phyloP scores from a whole-genome alignment of 2,888 invertebrate species.

The Neuroscelio doddi region DNA sequence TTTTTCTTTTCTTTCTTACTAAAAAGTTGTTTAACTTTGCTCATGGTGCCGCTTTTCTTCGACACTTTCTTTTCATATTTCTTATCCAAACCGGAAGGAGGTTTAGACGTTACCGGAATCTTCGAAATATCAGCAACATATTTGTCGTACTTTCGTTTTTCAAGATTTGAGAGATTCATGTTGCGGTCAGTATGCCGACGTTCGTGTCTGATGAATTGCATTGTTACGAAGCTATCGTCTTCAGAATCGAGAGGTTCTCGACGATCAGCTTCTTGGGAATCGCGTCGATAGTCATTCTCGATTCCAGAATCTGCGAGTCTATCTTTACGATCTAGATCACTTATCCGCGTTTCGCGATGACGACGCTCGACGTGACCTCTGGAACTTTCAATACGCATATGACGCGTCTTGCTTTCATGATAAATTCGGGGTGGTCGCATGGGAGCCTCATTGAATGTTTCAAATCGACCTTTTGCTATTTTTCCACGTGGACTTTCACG shows the following conservation, averaged over 20 bases:
- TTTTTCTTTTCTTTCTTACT: conserved; percentile 81
- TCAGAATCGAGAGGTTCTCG: conserved; percentile 75
- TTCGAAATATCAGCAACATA: conserved; percentile 57
- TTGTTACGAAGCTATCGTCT: conserved; percentile 81
- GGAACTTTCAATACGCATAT: conserved; percentile 71
- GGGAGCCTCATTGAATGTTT: conserved; percentile 62
- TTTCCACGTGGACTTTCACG: conserved; percentile 58
- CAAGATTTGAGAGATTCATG: conserved; percentile 66
- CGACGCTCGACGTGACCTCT: conserved; percentile 66
- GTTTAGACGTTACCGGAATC: conserved; percentile 61
- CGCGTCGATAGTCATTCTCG: conserved; percentile 85
- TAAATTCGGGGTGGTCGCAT: conserved; percentile 57
- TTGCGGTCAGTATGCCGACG: conserved; percentile 82
- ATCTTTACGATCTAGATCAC: conserved; percentile 75
- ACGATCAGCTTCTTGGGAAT: conserved; percentile 73
- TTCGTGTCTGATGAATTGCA: conserved; percentile 82
- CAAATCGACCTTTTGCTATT: conserved; percentile 50
- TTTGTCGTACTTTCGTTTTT: conserved; percentile 62
- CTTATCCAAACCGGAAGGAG: conserved; percentile 64
- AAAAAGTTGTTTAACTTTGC: conserved; percentile 83
- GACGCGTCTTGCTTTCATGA: conserved; percentile 68
- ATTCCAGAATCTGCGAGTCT: conserved; percentile 85
- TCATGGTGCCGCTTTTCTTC: conserved; percentile 68
- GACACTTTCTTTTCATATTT: conserved; percentile 68
- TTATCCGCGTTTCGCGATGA: conserved; percentile 64